Base-by-base conservation (phyloP, 2,888 invertebrate species). In the Lycia hirtaria region DNA sequence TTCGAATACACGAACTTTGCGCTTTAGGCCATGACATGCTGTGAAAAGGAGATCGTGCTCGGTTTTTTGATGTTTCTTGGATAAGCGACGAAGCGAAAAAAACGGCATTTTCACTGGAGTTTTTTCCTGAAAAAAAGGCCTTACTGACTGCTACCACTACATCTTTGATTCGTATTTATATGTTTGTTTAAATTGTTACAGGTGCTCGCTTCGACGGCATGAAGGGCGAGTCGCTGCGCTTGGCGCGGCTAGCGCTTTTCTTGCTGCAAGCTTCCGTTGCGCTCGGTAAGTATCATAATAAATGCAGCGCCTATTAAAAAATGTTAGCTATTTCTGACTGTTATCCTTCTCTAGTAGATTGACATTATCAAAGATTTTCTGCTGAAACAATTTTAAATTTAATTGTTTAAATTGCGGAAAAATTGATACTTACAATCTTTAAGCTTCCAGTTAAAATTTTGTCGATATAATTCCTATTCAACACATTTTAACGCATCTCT, bases 181-280 rank as follows among this genome's bases (percentile, higher is more conserved):
- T 20, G 44, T 43, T 20, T 56, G 55, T 45, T 57, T 63, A 56
- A n/a, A 64, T 73, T 75, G 70, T 75, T 72, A 4, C 80, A 89
- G 89, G 78, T 76, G 76, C 76, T 60, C 72, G 70, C 68, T 66
- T 56, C 70, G 69, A 76, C 81, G 81, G 70, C 60, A 92, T 92
- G 92, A 82, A 75, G 78, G 81, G 83, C 71, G 86, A 83, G 65
- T 80, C 82, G 81, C 85, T 88, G 81, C 87, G 87, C 80, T 68
- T 85, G 64, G 87, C 89, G 85, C 87, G 79, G 81, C 80, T 90
- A 65, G 84, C 83, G 76, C 72, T 91, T 64, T 71, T 92, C 54
- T 71, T 89, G 68, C 64, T 92, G 58, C 91, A 92, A 68, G 83
- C 83, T 52, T 80, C 91, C 24, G 75, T 81, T 55, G 90, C 81